Conservation (phyloP, 1,140 invertebrate species). For the Catajapyx aquilonaris region DNA sequence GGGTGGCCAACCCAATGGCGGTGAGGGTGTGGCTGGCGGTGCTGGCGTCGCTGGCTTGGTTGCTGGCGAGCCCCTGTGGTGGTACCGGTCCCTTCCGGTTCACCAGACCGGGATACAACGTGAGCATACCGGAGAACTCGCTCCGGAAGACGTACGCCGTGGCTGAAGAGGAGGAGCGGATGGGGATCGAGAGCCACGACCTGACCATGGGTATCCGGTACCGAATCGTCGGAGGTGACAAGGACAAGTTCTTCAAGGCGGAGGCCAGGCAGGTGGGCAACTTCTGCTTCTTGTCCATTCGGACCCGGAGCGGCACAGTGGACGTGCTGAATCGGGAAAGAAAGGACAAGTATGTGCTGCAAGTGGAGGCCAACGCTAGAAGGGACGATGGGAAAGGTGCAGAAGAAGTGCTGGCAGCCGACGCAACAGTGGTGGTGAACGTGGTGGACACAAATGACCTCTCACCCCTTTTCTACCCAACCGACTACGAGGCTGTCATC, state of each 20-base stretch:
- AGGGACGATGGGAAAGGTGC: slow-evolving; percentile 16
- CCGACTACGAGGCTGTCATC: slow-evolving; percentile 66
- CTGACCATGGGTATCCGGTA: slow-evolving; percentile 36
- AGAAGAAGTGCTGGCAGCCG: slow-evolving; percentile 32
- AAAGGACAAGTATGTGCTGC: slow-evolving; percentile 56
- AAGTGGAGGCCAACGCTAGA: slow-evolving; percentile 49
- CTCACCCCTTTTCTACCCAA: slow-evolving; percentile 73
- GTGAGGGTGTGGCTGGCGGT: too few relatives aligned
- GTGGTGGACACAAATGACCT: slow-evolving; percentile 81
- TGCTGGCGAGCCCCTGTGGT: too few relatives aligned
- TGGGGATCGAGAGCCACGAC: slow-evolving; percentile 35
- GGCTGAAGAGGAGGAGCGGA: slow-evolving; percentile 29
- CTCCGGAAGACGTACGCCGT: slow-evolving; percentile 58
- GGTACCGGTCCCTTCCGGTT: too few relatives aligned
- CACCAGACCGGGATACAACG: slow-evolving; percentile 58
- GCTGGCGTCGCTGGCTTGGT: too few relatives aligned
- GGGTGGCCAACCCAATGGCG: too few relatives aligned
- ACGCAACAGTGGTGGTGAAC: slow-evolving; percentile 51
- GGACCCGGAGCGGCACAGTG: slow-evolving; percentile 62
- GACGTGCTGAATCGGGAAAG: slow-evolving; percentile 78
- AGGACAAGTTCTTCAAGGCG: slow-evolving; percentile 77
- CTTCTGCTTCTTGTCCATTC: slow-evolving; percentile 75
- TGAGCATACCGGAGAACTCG: slow-evolving; percentile 76
- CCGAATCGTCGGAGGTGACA: slow-evolving; percentile 63
- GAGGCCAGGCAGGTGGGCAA: slow-evolving; percentile 70